phyloP scores from a whole-genome alignment of 2,888 invertebrate genomes.

The Alcis repandata region DNA sequence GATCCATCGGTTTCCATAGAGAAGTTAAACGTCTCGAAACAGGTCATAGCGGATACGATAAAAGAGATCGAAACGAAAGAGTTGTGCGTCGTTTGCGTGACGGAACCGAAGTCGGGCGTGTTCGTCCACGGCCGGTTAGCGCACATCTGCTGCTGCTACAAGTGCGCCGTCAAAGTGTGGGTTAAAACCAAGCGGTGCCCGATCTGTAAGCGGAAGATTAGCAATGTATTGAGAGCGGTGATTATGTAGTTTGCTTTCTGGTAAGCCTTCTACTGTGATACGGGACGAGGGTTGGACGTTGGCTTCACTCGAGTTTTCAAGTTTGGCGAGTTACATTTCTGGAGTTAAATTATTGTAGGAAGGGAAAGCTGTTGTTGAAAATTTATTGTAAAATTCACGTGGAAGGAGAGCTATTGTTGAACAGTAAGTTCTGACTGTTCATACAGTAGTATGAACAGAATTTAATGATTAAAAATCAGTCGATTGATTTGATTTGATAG shows the following conservation, averaged over 20 bases:
- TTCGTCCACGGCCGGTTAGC: slow-evolving; percentile 89
- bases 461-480: background rate
- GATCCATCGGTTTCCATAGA: slow-evolving; percentile 74
- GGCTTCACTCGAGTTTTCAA: background rate
- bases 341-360: too few species aligned
- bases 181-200: slow-evolving; percentile 88
- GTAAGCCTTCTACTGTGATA: slow-evolving; percentile 7
- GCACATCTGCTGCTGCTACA: slow-evolving; percentile 91
- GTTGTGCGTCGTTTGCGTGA: slow-evolving; percentile 88
- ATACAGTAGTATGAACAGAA: background rate
- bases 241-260: slow-evolving; percentile 69
- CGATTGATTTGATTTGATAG: slow-evolving; percentile 4
- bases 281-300: background rate
- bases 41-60: slow-evolving; percentile 58
- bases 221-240: slow-evolving; percentile 88
- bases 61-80: slow-evolving; percentile 67
- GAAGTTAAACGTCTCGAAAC: slow-evolving; percentile 57
- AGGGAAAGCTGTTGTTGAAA: too few species aligned
- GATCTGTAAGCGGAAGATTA: slow-evolving; percentile 89
- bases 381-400: background rate
- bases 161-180: slow-evolving; percentile 90
- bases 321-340: background rate
- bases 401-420: background rate
- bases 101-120: slow-evolving; percentile 88
- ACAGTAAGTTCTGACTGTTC: background rate